phyloP scores from a whole-genome alignment of 2,113 vertebrate species.

The Lagopus leucura region DNA sequence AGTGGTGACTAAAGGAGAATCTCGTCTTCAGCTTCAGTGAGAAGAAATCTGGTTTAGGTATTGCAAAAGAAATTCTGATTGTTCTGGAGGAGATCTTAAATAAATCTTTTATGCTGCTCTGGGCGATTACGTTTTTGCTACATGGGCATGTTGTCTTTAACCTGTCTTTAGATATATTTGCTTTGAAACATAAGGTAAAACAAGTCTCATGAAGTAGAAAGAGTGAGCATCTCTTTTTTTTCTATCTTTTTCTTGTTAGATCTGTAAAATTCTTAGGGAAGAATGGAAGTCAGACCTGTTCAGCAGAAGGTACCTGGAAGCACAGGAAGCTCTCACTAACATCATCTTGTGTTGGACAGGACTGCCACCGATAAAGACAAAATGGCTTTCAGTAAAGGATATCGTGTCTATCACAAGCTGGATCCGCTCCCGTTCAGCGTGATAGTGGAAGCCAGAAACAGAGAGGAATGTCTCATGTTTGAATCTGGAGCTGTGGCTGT shows the following conservation, averaged over 20 bases:
- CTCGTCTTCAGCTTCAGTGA: accelerated
- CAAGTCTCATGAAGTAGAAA: background rate
- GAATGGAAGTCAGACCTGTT: background rate
- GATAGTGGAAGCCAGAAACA: slow-evolving; percentile 91
- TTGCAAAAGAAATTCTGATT: background rate
- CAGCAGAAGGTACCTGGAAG: slow-evolving; percentile 8
- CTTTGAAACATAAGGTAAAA: background rate
- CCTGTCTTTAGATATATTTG: background rate
- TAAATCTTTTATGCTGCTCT: background rate
- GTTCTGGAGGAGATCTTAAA: background rate
- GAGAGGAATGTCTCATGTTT: slow-evolving; percentile 96
- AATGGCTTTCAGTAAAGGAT: slow-evolving; percentile 99
- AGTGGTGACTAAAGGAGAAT: background rate
- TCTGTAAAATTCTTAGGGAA: background rate
- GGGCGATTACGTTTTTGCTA: background rate
- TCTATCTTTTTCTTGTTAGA: background rate
- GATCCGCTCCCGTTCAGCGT: slow-evolving; percentile 95
- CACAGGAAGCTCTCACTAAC: background rate
- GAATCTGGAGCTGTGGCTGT: slow-evolving; percentile 96
- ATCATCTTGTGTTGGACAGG: slow-evolving; percentile 62
- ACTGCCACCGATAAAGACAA: slow-evolving; percentile 49
- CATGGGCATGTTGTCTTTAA: background rate
- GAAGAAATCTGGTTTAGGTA: background rate
- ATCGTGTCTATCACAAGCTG: slow-evolving; percentile 95
- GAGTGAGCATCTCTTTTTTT: background rate